Evolutionary conservation across 2,797 vertebrate genomes (phyloP).

Genomic region (Lagorchestes hirsutus): DNA sequence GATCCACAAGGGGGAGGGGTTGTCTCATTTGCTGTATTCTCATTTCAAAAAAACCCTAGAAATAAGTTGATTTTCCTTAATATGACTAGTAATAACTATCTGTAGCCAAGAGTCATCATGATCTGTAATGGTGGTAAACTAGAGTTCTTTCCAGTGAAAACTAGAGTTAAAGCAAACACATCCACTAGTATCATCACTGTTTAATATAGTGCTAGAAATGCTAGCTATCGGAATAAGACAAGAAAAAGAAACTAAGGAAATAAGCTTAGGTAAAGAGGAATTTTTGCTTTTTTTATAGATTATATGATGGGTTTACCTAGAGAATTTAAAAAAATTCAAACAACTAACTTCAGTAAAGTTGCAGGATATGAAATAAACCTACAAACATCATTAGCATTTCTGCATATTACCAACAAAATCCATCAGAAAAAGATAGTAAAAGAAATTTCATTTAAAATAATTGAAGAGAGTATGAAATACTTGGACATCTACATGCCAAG

Average conservation of each 20-base stretch:
- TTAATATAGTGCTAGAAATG: neutral
- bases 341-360: neutral
- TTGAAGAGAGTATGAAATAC: neutral
- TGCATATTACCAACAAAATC: neutral
- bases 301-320: neutral
- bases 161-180: neutral
- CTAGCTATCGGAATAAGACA: neutral
- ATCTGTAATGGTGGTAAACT: neutral
- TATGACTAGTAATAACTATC: neutral
- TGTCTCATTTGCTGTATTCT: constrained; percentile 9
- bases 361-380: neutral
- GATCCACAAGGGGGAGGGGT: constrained; percentile 68
- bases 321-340: neutral
- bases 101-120: neutral
- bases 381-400: neutral
- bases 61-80: neutral
- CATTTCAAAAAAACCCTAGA: neutral
- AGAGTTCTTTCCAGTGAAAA: neutral
- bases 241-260: neutral
- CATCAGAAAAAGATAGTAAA: neutral
- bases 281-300: neutral
- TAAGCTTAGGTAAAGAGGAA: neutral
- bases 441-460: neutral
- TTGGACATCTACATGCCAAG: neutral
- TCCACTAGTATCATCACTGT: neutral